These are phyloP conservation scores for Trialeurodes vaporariorum DNA, from an alignment of 1,140 invertebrate genomes.

Conservation along the genomic window DNA sequence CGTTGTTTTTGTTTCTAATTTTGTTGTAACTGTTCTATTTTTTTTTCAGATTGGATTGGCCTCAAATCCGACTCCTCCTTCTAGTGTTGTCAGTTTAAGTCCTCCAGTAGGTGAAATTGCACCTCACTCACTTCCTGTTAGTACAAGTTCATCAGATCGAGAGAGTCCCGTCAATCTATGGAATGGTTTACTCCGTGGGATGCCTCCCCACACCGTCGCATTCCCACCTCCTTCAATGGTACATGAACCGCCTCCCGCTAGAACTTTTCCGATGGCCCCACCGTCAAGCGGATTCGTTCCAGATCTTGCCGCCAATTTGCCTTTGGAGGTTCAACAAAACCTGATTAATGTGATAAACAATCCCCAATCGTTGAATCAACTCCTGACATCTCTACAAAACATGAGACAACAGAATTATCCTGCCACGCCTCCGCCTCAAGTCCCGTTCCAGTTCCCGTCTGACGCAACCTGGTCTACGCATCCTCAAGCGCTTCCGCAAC, in stretches of 20 bases:
- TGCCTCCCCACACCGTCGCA: background rate
- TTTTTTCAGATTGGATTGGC: background rate
- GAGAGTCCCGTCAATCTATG: conserved; percentile 5
- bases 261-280: conserved; percentile 2
- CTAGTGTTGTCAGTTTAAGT: background rate
- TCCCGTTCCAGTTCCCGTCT: conserved; percentile 19
- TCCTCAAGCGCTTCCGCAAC: conserved; percentile 16
- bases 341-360: conserved; percentile 31
- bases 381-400: conserved; percentile 19
- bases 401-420: background rate
- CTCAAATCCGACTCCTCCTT: background rate
- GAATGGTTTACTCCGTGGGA: background rate
- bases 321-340: conserved; percentile 32
- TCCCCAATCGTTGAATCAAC: conserved; percentile 31
- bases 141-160: conserved; percentile 1
- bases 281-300: conserved; percentile 10
- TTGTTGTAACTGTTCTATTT: too few species aligned
- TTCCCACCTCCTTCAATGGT: background rate
- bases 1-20: too few species aligned
- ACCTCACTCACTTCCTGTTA: conserved; percentile 12
- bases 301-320: conserved; percentile 13
- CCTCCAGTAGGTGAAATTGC: conserved; percentile 23
- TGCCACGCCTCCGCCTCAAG: conserved; percentile 22
- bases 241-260: background rate
- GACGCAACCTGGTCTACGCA: conserved; percentile 8